These are phyloP conservation scores for Haemorhous mexicanus DNA, from an alignment of 2,113 vertebrate genomes.

Conservation along the genomic window DNA sequence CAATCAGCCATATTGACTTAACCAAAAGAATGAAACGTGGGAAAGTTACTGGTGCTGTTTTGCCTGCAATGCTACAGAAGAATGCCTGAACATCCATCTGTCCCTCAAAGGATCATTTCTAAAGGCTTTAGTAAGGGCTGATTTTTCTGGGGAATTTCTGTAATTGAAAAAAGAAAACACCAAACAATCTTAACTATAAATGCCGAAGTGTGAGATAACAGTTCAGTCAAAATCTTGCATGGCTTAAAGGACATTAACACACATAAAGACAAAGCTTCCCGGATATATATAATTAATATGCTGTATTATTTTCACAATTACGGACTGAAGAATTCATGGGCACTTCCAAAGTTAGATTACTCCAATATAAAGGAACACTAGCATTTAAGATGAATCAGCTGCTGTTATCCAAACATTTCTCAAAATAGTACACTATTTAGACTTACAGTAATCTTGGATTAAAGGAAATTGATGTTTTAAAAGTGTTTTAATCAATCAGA, in stretches of 20 bases:
- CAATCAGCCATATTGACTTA: background rate
- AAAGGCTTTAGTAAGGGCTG: background rate
- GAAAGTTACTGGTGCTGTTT: background rate
- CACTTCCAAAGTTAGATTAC: background rate
- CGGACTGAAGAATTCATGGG: background rate
- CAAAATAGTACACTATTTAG: background rate
- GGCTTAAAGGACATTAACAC: background rate
- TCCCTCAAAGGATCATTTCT: background rate
- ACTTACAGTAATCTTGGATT: background rate
- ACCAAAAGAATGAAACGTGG: background rate
- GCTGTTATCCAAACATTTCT: background rate
- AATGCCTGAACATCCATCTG: background rate
- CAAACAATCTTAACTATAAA: background rate
- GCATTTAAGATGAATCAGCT: background rate
- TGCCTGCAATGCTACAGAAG: background rate
- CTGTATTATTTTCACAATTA: background rate
- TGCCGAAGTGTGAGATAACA: background rate
- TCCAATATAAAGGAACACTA: background rate
- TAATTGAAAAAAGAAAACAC: background rate
- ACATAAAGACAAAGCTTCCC: background rate
- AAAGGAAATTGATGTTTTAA: background rate
- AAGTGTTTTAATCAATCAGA: background rate
- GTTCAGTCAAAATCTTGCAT: background rate
- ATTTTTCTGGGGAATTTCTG: background rate
- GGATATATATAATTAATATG: background rate